Percentiles rank a stretch among this genome's conserved stretches.
Conservation (phyloP, 2,113 vertebrate species). For the Solea solea region DNA sequence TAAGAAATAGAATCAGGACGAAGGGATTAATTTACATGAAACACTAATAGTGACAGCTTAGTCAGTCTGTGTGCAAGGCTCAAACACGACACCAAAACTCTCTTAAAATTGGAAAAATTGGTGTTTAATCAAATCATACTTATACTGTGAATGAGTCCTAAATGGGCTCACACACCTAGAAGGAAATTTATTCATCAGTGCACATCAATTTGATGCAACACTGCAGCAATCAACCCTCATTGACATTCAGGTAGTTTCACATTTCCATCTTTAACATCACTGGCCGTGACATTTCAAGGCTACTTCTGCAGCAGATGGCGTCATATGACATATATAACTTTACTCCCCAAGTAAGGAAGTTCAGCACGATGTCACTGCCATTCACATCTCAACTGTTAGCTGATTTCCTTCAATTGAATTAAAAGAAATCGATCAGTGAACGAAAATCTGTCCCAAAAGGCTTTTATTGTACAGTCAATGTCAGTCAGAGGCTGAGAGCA, state of each 20-base stretch:
- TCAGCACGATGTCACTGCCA: background rate
- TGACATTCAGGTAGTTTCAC: conserved; percentile 63
- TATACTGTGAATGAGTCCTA: conserved; percentile 35
- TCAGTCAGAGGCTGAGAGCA: conserved; percentile 9
- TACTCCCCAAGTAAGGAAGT: conserved; percentile 22
- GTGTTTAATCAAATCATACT: conserved; percentile 9
- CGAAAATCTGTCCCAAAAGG: conserved; percentile 16
- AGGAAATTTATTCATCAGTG: conserved; percentile 49
- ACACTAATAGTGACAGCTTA: conserved; percentile 12
- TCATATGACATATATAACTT: conserved; percentile 56
- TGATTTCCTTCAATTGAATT: conserved; percentile 40
- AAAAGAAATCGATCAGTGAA: conserved; percentile 9
- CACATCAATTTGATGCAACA: conserved; percentile 73
- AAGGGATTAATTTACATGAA: conserved; percentile 20
- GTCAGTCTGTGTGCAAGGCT: background rate
- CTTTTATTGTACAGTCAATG: conserved; percentile 8
- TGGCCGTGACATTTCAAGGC: conserved; percentile 58
- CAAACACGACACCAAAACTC: conserved; percentile 1
- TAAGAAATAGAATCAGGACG: conserved; percentile 2
- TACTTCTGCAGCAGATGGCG: conserved; percentile 66
- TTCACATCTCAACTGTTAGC: conserved; percentile 18
- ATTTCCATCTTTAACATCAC: conserved; percentile 59
- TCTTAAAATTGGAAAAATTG: conserved; percentile 16
- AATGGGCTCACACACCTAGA: conserved; percentile 30
- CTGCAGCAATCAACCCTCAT: conserved; percentile 68